Base-by-base conservation (phyloP, 1,140 invertebrate species). In the Listronotus bonariensis region DNA sequence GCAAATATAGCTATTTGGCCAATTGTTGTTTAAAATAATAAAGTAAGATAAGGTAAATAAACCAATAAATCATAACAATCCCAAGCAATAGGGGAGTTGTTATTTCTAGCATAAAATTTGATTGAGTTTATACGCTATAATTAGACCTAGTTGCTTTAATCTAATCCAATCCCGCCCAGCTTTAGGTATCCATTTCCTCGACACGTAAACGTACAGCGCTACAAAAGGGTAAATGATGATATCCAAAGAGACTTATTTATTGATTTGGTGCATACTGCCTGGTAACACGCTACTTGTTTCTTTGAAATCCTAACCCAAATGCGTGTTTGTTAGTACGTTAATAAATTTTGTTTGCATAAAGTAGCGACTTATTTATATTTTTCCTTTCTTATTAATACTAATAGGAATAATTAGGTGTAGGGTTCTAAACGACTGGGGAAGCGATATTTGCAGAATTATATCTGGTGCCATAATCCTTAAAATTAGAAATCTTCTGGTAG, bases 211-310 rank as follows among this genome's bases (percentile, higher is more conserved):
- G 61, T 63, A 56, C 48, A 62, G 45, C 36, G n/a, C 15, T 14
- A 15, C 46, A 62, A 62, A 63, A 41, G 52, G 51, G 17, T 55
- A 59, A 63, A 63, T 55, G 61, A 63, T 63, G 61, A 63, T 63
- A 63, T 63, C 61, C 61, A 63, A 63, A 63, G 45, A 63, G 61
- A 49, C 51, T 48, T 63, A 63, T 63, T 63, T 63, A 63, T 63
- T 63, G 61, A 63, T 63, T 63, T 49, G 52, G 14, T 56, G 61
- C 52, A 63, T 63, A 63, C 55, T 63, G 53, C 61, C 34, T 31
- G n/a, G 15, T 45, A 55, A 40, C 61, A 63, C 61, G 61, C 61
- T 43, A 63, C 34, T 63, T 52, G 52, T 55, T 63, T 63, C 61
- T 63, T 63, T 56, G 61, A 56, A 63, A 55, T 53, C 31, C 59